Percentiles rank a stretch among this genome's conserved stretches.
Evolutionary conservation across 1,140 invertebrate species (phyloP).

Genomic region (Dendroctonus valens): DNA sequence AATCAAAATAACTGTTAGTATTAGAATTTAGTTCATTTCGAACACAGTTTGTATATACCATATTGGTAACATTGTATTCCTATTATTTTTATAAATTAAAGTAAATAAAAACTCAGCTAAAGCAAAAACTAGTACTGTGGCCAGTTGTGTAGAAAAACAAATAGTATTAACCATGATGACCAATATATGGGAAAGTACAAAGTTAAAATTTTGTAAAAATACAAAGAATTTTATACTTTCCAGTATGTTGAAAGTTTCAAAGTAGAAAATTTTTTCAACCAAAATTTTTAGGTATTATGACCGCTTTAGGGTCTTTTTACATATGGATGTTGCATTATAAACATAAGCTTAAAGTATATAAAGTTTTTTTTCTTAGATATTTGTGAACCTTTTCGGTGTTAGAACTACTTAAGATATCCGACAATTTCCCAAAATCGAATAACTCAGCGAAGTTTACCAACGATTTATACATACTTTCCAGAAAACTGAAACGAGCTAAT

Average conservation of each 20-base stretch:
- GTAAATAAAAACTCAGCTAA: slow-evolving; percentile 15
- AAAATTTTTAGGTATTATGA: slow-evolving; percentile 22
- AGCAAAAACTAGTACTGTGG: slow-evolving; percentile 18
- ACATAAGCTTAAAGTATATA: slow-evolving; percentile 24
- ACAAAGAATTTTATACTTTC: slow-evolving; percentile 14
- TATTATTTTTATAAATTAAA: slow-evolving; percentile 22
- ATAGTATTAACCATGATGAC: slow-evolving; percentile 20
- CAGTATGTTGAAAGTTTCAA: slow-evolving; percentile 11
- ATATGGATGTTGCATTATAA: slow-evolving; percentile 31
- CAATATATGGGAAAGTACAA: slow-evolving; percentile 14
- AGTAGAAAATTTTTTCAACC: slow-evolving; percentile 24
- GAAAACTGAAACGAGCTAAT: background rate
- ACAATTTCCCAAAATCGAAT: slow-evolving; percentile 1
- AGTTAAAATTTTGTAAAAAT: background rate
- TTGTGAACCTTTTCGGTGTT: slow-evolving; percentile 23
- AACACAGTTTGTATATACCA: slow-evolving; percentile 25
- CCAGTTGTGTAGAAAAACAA: slow-evolving; percentile 26
- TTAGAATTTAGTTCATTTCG: slow-evolving; percentile 22
- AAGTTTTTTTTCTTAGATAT: slow-evolving; percentile 16
- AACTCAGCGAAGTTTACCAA: slow-evolving; percentile 14
- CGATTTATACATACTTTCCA: slow-evolving; percentile 1
- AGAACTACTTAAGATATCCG: background rate
- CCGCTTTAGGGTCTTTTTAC: slow-evolving; percentile 20
- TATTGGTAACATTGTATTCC: slow-evolving; percentile 26
- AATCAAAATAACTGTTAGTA: slow-evolving; percentile 16